Base-by-base conservation (phyloP, 1,140 invertebrate species). In the Brachionus rotundiformis region DNA sequence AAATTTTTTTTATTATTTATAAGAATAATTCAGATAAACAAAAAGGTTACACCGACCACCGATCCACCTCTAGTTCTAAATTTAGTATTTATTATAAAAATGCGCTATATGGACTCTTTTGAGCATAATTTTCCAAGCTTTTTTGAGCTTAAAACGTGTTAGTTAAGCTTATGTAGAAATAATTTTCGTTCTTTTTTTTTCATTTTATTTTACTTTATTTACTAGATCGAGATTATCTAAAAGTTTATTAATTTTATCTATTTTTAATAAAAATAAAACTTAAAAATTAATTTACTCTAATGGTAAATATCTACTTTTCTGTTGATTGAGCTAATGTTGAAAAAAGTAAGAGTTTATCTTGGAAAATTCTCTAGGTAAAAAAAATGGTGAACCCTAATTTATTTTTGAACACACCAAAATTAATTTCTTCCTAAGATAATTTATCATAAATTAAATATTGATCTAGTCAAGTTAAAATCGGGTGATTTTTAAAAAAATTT, bases 61-160 rank as follows among this genome's bases (percentile, higher is more conserved):
- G 23, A 7, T 25, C 7, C 16, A 54, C 23, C 47, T 54, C 47
- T 19, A 19, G n/a, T 54, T 54, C 16, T 54, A 54, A 54, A 54
- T 19, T 54, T 54, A 54, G 16, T 25, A 8, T 54, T 54, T 19
- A 25, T 54, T 19, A 54, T 54, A 23, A 8, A 54, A 54, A 54
- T 54, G 47, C 47, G 47, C 47, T 54, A 54, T 54, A 54, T 54
- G 47, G 47, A 54, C 47, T 54, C 47, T 54, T 54, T 54, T 54
- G 47, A 54, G 47, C 47, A 54, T 54, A 54, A 54, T 54, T 54
- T 19, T n/a, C n/a, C 2, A 10, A 54, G 23, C n/a, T 54, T 54
- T 54, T 16, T 54, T 41, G 47, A 54, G 47, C 47, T 19, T 8
- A 54, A 54, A 54, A 54, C 47, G 47, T 54, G 47, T 19, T 16